Base-by-base conservation (phyloP, 2,888 invertebrate species). In the Spilarctia lutea region DNA sequence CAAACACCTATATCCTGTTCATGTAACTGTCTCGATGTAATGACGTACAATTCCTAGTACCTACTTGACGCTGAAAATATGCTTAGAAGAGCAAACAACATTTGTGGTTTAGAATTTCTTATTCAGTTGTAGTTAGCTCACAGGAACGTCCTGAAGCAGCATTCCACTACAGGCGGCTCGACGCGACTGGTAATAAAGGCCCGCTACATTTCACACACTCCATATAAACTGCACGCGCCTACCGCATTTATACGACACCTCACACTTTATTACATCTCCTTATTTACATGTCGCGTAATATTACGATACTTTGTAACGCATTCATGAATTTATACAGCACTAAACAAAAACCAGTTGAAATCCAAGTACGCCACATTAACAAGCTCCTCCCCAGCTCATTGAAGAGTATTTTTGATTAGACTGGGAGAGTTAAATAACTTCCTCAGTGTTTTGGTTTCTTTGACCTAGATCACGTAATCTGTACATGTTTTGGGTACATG, bases 201-300 rank as follows among this genome's bases (percentile, higher is more conserved):
- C 52, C 66, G 27, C 52, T 52, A 45, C 66, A 52, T 68, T 48
- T 68, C 68, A 68, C 68, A 30, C 45, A 42, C 68, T 30, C 24
- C 68, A 48, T 68, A 68, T 30, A 60, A 27, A 68, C 60, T 24
- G 35, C 56, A 60, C 60, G n/a, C n/a, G 35, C 52, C 52, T 30
- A 68, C 52, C 68, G 52, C 68, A 52, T n/a, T 52, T 52, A 33
- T 68, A 68, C 48, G 68, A 48, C 60, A 70, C 70, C 56, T 60
- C 60, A 30, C 24, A 56, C 70, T 60, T 70, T 60, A 70, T 70
- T 70, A 70, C 70, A 70, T 24, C 56, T 70, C 70, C 60, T 70
- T 70, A 70, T 56, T 70, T 70, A 70, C 60, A 70, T 60, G 52
- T n/a, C 33, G 20, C 65, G 65, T n/a, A 66, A 24, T 35, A 35